These are phyloP conservation scores for Unio delphinus DNA, from an alignment of 2,888 invertebrate species.

Conservation along the genomic window DNA sequence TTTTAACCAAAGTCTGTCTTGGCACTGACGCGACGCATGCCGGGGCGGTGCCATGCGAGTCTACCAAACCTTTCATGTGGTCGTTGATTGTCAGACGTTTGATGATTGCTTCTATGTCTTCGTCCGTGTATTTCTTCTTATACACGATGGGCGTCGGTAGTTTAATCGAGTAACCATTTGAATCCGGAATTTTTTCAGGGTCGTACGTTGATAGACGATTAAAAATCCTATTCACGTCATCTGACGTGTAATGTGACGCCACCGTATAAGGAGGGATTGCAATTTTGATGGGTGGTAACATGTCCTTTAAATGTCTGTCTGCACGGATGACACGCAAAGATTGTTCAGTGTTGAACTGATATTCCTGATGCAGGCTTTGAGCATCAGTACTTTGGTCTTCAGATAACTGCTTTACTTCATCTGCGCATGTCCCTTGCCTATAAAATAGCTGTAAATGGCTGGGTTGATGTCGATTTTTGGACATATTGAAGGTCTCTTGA, in stretches of 20 bases:
- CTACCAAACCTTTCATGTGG: no score
- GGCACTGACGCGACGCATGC: constrained; percentile 14
- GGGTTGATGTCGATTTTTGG: constrained; percentile 22
- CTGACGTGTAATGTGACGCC: constrained; percentile 21
- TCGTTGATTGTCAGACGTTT: no score
- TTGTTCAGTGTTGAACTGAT: constrained; percentile 30
- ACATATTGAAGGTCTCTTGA: constrained; percentile 31
- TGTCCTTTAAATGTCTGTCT: not conserved
- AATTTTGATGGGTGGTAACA: constrained; percentile 16
- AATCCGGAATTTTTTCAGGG: constrained; percentile 33
- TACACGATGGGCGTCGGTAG: no score
- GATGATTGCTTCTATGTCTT: no score
- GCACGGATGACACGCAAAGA: constrained; percentile 19
- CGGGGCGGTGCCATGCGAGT: no score
- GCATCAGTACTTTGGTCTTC: constrained; percentile 18
- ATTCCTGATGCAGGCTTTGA: constrained; percentile 24
- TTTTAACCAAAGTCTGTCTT: constrained; percentile 37
- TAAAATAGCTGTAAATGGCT: constrained; percentile 12
- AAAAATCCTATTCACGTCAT: constrained; percentile 22
- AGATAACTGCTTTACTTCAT: constrained; percentile 13
- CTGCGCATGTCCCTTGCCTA: constrained; percentile 27
- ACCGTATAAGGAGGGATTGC: constrained; percentile 32
- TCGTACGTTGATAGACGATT: constrained; percentile 37
- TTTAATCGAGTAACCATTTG: no score
- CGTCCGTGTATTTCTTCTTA: no score